phyloP scores from a whole-genome alignment of 2,797 vertebrate genomes.

The Graptemys geographica region DNA sequence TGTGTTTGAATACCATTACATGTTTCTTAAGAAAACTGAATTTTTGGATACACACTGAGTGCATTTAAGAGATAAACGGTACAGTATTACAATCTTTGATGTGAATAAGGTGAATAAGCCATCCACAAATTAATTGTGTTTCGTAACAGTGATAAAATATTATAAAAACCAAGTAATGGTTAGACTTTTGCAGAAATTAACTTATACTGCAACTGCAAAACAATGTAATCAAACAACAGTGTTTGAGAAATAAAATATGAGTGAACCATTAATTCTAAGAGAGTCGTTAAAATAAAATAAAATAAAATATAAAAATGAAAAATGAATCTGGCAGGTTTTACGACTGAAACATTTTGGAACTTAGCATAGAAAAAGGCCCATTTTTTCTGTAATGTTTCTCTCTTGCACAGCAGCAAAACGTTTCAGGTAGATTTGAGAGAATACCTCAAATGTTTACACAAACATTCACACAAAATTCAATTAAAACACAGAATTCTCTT shows the following conservation, averaged over 20 bases:
- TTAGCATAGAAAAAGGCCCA: neutral
- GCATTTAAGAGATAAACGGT: neutral
- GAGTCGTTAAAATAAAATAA: neutral
- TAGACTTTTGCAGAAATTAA: conserved; percentile 6
- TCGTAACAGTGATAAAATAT: conserved; percentile 20
- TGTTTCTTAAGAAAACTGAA: neutral
- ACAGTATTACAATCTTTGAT: neutral
- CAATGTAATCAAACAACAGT: neutral
- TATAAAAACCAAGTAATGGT: neutral
- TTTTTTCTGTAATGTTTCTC: neutral
- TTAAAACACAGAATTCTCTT: neutral
- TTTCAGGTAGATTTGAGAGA: neutral
- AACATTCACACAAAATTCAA: neutral
- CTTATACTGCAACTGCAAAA: neutral
- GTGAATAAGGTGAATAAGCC: neutral
- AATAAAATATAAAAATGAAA: neutral
- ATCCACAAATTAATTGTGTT: neutral
- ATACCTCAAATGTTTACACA: neutral
- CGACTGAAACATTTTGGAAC: neutral
- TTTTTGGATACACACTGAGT: neutral
- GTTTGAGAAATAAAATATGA: neutral
- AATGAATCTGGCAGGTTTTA: neutral
- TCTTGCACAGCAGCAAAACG: conserved; percentile 18
- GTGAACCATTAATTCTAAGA: neutral
- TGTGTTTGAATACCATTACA: neutral